Evolutionary conservation across 2,113 vertebrate genomes (phyloP), one percentile per base, ranked within the genome.

Genomic region (Micronisus gabar): DNA sequence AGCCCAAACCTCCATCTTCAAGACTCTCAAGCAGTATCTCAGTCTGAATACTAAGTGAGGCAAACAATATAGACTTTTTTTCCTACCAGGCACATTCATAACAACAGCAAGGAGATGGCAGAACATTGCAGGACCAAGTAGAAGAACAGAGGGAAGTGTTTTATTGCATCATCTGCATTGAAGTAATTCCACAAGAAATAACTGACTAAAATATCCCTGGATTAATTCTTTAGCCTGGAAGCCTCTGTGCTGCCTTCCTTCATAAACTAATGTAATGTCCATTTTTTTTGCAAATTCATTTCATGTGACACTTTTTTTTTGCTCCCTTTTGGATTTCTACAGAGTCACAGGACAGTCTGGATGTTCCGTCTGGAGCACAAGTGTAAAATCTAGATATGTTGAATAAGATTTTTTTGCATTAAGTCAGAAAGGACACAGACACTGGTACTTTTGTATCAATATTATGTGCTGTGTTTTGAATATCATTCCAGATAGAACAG

Each of bases 251-350:
- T 27, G 2, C 20, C 4, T 66, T 86, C 29, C 14, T 83, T 80
- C 19, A 15, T 75, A 67, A 90, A 47, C 3, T 41, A 63, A 47
- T 3, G 4, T 17, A 47, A 25, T 16, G 23, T 13, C 27, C 7
- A 0, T 32, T 52, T 40, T 17, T 34, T 78, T 58, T 45, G 1
- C 7, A 48, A 34, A 58, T 47, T 63, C 0, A 0, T 34, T 45
- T 83, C 9, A 11, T 38, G 3, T 62, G 22, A 48, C 34, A 16
- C 7, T 3, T 30, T 23, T 45, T 56, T 56, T 58, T 82, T 32
- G 10, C 15, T 78, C 6, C 7, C 3, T 50, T 86, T 83, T 75
- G 22, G 15, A 52, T 67, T 81, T 85, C 43, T 45, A 13, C 4
- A 38, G 8, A 29, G 27, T 63, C 55, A 12, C 12, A 47, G n/a